Conservation (phyloP, 2,888 invertebrate genomes). For the Omphaloscelis lunosa region DNA sequence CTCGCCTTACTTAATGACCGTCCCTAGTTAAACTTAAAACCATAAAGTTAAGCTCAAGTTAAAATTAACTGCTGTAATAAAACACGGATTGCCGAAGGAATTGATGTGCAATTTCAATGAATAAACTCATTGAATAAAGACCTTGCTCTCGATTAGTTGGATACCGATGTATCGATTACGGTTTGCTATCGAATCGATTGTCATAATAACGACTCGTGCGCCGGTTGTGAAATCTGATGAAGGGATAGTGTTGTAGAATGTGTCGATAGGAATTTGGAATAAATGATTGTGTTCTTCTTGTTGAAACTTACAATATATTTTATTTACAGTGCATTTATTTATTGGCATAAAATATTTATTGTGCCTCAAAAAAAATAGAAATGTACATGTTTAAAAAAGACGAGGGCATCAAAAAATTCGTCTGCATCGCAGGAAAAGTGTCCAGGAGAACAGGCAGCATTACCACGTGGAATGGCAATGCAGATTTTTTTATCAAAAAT, state of each 20-base stretch:
- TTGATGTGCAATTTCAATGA: slow-evolving; percentile 51
- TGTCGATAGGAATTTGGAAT: not conserved
- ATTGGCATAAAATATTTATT: not conserved
- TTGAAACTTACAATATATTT: not conserved
- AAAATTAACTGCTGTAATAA: slow-evolving; percentile 41
- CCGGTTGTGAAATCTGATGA: slow-evolving; percentile 60
- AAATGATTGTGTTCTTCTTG: not conserved
- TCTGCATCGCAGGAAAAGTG: too few relatives aligned
- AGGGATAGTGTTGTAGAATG: slow-evolving; percentile 40
- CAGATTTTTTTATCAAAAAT: too few relatives aligned
- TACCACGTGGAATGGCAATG: too few relatives aligned
- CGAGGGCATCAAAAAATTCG: too few relatives aligned
- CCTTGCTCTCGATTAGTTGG: slow-evolving; percentile 64
- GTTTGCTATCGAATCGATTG: slow-evolving; percentile 62
- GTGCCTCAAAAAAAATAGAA: not conserved
- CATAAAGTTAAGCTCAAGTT: slow-evolving; percentile 28
- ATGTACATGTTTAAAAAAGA: too few relatives aligned
- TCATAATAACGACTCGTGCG: slow-evolving; percentile 66
- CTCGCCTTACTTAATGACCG: not conserved
- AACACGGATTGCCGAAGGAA: slow-evolving; percentile 31
- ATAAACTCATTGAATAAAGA: slow-evolving; percentile 41
- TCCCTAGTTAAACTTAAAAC: slow-evolving; percentile 19
- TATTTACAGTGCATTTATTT: not conserved
- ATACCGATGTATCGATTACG: slow-evolving; percentile 63
- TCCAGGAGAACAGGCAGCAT: too few relatives aligned